These are phyloP conservation scores for Clarias platycephalus DNA, from an alignment of 2,797 vertebrate species.

Conservation along the genomic window DNA sequence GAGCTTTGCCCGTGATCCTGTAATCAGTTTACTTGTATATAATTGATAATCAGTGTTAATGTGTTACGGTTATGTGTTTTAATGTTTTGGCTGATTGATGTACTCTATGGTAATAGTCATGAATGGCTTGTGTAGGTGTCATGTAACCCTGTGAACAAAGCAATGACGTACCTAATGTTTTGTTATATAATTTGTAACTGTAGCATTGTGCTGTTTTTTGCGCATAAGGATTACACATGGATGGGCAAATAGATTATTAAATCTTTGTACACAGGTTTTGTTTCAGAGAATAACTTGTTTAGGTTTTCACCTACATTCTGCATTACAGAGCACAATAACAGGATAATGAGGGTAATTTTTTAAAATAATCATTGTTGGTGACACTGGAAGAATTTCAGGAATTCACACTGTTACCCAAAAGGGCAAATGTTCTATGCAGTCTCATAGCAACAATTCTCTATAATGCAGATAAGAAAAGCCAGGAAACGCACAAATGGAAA, in stretches of 20 bases:
- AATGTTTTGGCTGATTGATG: too few relatives aligned
- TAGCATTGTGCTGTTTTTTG: neutral
- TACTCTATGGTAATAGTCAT: neutral
- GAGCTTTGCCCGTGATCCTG: too few relatives aligned
- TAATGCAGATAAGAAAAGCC: constrained; percentile 33
- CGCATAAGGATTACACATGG: neutral
- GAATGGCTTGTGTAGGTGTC: neutral
- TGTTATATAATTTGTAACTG: neutral
- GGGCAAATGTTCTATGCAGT: constrained; percentile 12
- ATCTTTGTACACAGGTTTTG: constrained; percentile 3
- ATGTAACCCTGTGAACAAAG: neutral
- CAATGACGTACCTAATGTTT: neutral
- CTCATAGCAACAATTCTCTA: constrained; percentile 24
- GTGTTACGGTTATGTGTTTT: too few relatives aligned
- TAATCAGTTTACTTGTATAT: too few relatives aligned
- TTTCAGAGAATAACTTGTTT: neutral
- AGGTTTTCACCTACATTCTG: neutral
- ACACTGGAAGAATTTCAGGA: neutral
- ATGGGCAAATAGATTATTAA: neutral
- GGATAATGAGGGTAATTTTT: too few relatives aligned
- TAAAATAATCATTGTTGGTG: neutral
- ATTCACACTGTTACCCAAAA: neutral
- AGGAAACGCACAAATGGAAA: constrained; percentile 13
- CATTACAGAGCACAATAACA: neutral
- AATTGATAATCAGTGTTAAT: too few relatives aligned